A percentile compares a stretch with the other conserved stretches of the same genome.
Evolutionary conservation across 2,888 invertebrate species (phyloP).

Genomic region (Geotrupes spiniger): DNA sequence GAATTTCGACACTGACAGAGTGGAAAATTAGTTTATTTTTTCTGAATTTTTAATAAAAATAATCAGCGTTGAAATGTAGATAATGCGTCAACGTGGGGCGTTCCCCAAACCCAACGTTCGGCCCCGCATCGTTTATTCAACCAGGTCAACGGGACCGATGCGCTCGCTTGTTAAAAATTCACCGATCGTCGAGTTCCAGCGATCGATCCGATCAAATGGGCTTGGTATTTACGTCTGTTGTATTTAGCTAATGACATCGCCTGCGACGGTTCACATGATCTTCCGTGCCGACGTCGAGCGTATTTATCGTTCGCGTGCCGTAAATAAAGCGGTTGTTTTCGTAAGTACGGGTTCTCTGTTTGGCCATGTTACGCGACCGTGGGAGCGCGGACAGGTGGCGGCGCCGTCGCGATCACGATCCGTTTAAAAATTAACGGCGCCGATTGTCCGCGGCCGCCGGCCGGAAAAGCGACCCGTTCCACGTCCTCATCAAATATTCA

Average conservation of each 20-base stretch:
- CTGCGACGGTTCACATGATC: constrained; percentile 18
- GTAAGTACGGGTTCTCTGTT: constrained; percentile 25
- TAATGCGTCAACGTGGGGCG: too few species aligned
- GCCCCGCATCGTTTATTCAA: too few species aligned
- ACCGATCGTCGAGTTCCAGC: too few species aligned
- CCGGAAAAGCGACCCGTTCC: constrained; percentile 9
- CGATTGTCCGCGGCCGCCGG: constrained; percentile 18
- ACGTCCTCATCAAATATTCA: constrained; percentile 17
- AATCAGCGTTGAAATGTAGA: too few species aligned
- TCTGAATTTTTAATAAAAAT: too few species aligned
- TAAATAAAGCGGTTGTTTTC: constrained; percentile 30
- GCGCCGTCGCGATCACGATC: constrained; percentile 14
- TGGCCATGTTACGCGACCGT: constrained; percentile 30
- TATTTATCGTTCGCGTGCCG: constrained; percentile 29
- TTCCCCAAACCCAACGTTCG: too few species aligned
- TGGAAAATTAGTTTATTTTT: too few species aligned
- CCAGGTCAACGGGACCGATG: too few species aligned
- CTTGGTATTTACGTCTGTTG: constrained; percentile 1
- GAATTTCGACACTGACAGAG: too few species aligned
- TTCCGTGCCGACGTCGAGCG: constrained; percentile 10
- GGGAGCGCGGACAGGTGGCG: constrained; percentile 20
- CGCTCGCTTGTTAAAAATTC: too few species aligned
- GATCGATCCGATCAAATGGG: too few species aligned
- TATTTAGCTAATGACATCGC: constrained; percentile 1
- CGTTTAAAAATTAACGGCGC: constrained; percentile 22